phyloP scores from a whole-genome alignment of 2,797 vertebrate species.

The Steatocranus sp. region DNA sequence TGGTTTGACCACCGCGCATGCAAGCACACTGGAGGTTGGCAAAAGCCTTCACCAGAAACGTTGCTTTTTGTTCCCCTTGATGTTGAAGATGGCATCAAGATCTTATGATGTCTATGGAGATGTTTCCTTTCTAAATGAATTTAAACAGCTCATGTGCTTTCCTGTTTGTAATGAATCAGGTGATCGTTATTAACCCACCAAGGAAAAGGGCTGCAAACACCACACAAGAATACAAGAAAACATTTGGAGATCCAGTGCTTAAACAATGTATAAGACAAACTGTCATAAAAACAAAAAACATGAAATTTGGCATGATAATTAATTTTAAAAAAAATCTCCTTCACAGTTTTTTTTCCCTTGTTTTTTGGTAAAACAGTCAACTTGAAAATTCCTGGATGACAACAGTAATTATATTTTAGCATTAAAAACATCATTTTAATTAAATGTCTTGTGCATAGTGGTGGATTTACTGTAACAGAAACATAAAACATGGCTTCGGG shows the following conservation, averaged over 20 bases:
- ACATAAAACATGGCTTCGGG: not conserved
- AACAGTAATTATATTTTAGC: not conserved
- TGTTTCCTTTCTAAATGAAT: not conserved
- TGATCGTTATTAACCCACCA: rapidly evolving
- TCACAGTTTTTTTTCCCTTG: rapidly evolving
- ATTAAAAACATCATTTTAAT: not conserved
- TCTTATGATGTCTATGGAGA: not conserved
- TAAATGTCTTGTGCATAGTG: rapidly evolving
- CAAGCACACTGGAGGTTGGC: not conserved
- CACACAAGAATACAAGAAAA: not conserved
- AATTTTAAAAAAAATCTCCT: not conserved
- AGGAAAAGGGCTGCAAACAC: not conserved
- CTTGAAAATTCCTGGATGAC: not conserved
- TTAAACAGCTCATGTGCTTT: not conserved
- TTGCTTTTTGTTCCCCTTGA: not conserved
- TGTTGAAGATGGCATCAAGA: not conserved
- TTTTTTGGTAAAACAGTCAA: rapidly evolving
- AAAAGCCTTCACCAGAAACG: not conserved
- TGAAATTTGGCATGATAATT: rapidly evolving
- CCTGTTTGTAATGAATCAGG: not conserved
- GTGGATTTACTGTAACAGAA: not conserved
- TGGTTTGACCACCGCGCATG: not conserved
- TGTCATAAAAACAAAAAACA: not conserved
- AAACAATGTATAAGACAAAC: rapidly evolving
- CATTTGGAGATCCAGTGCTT: rapidly evolving